Conservation (phyloP, 1,140 invertebrate species). For the Camponotus floridanus region DNA sequence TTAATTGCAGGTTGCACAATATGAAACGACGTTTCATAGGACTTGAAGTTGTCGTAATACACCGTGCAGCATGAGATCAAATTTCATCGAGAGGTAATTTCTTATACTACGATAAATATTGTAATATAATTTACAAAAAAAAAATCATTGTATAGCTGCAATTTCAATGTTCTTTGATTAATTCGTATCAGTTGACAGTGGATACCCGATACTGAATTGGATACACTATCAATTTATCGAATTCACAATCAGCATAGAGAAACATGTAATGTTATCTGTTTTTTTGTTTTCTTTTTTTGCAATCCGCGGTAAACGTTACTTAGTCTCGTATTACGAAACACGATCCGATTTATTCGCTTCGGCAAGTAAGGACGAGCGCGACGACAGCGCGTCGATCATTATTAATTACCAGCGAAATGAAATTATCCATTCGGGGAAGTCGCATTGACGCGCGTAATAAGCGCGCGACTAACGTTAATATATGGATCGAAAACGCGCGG, state of each 20-base stretch:
- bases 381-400: slow-evolving; percentile 61
- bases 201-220: slow-evolving; percentile 6
- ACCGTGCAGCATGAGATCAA: not conserved
- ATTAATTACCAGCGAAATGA: slow-evolving; percentile 66
- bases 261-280: slow-evolving; percentile 43
- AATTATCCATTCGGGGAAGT: slow-evolving; percentile 32
- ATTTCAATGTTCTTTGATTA: slow-evolving; percentile 34
- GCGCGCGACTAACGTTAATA: slow-evolving; percentile 28
- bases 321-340: slow-evolving; percentile 32
- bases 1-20: slow-evolving; percentile 17
- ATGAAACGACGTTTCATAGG: not conserved
- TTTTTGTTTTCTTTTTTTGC: not conserved
- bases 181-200: slow-evolving; percentile 43
- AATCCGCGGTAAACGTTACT: slow-evolving; percentile 27
- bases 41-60: not conserved
- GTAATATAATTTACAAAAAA: slow-evolving; percentile 31
- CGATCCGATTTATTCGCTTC: slow-evolving; percentile 54
- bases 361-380: slow-evolving; percentile 50
- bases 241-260: slow-evolving; percentile 26
- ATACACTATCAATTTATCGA: slow-evolving; percentile 37
- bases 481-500: slow-evolving; percentile 32
- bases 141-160: slow-evolving; percentile 14
- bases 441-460: slow-evolving; percentile 39
- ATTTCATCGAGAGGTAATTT: slow-evolving; percentile 11
- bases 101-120: not conserved